phyloP scores from a whole-genome alignment of 2,888 invertebrate species.

The Drosophila affinis region DNA sequence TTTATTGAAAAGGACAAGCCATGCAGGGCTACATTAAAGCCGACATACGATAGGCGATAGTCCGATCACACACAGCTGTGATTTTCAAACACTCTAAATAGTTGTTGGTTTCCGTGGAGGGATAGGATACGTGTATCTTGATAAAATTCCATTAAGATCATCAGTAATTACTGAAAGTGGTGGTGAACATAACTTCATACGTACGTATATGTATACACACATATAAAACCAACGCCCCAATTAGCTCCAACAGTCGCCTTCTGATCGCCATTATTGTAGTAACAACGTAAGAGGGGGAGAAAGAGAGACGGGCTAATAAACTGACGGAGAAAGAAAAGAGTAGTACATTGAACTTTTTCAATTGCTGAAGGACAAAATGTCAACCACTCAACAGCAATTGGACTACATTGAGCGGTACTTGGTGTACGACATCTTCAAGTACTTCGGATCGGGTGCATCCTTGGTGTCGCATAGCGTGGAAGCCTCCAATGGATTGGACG shows the following conservation, averaged over 20 bases:
- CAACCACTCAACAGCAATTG: slow-evolving; percentile 56
- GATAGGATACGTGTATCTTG: slow-evolving; percentile 12
- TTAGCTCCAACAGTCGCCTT: background rate
- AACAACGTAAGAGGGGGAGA: background rate
- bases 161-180: background rate
- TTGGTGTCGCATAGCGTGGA: slow-evolving; percentile 60
- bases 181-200: background rate
- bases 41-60: background rate
- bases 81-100: slow-evolving; percentile 2
- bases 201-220: background rate
- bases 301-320: background rate
- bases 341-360: background rate
- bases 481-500: slow-evolving; percentile 79
- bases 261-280: background rate
- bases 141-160: slow-evolving; percentile 2
- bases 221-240: slow-evolving; percentile 2
- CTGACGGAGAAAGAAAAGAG: background rate
- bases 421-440: slow-evolving; percentile 71
- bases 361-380: slow-evolving; percentile 18
- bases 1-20: background rate
- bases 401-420: slow-evolving; percentile 73
- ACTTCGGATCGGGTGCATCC: slow-evolving; percentile 61
- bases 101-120: no score
- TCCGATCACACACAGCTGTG: slow-evolving; percentile 16
- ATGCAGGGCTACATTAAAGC: background rate